A percentile compares a stretch with the other conserved stretches of the same genome.
Evolutionary conservation across 2,888 invertebrate species (phyloP).

Genomic region (Uloborus plumipes): DNA sequence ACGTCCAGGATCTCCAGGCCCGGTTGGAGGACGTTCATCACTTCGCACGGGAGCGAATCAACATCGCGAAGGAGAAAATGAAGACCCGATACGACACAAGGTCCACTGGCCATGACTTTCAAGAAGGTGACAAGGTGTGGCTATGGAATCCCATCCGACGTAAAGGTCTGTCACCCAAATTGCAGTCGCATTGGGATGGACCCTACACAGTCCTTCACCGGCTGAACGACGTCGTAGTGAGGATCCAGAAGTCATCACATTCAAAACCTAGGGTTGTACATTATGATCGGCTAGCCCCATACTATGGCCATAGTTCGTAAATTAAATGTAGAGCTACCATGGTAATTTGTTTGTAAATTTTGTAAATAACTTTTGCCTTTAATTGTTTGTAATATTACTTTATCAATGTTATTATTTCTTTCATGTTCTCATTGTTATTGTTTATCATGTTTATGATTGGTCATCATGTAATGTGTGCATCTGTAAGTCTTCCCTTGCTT

Average conservation of each 20-base stretch:
- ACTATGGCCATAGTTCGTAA: background rate
- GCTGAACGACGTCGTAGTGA: slow-evolving; percentile 8
- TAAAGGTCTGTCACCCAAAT: background rate
- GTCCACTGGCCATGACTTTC: background rate
- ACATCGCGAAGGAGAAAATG: slow-evolving; percentile 5
- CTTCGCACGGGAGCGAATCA: slow-evolving; percentile 10
- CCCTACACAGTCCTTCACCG: slow-evolving; percentile 16
- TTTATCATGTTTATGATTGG: too few species aligned
- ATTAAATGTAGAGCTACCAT: too few species aligned
- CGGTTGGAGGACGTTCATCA: slow-evolving; percentile 8
- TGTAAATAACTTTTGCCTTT: too few species aligned
- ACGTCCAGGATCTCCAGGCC: slow-evolving; percentile 9
- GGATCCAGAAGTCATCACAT: background rate
- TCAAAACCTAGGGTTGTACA: slow-evolving; percentile 11
- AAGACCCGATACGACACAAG: background rate
- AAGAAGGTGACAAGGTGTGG: slow-evolving; percentile 11
- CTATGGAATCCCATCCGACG: background rate
- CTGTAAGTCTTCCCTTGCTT: too few species aligned
- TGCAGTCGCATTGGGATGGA: slow-evolving; percentile 6
- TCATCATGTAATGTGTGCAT: too few species aligned
- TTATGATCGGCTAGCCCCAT: slow-evolving; percentile 8
- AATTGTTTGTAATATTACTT: too few species aligned
- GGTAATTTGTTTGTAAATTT: too few species aligned
- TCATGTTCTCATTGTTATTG: too few species aligned
- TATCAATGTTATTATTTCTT: too few species aligned